phyloP scores from a whole-genome alignment of 2,113 vertebrate species.

The Strix uralensis region DNA sequence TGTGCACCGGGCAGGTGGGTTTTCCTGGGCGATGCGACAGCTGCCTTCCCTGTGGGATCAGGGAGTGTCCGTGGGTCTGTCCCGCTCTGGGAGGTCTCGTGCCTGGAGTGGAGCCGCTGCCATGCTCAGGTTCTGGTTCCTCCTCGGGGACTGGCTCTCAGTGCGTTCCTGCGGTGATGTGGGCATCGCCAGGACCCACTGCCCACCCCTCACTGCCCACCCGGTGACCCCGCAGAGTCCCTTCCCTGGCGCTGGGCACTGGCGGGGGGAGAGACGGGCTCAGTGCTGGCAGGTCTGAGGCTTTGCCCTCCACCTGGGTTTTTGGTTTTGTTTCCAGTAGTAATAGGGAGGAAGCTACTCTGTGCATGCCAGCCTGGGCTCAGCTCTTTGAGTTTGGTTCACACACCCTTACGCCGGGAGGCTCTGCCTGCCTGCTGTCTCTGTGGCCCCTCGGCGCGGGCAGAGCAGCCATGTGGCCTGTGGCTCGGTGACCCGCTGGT shows the following conservation, averaged over 20 bases:
- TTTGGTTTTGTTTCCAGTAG: background rate
- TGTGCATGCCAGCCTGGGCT: background rate
- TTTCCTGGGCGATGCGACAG: accelerated
- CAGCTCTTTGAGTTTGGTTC: background rate
- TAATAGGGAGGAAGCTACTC: too few relatives aligned
- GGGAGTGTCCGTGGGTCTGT: background rate
- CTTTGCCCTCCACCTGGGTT: background rate
- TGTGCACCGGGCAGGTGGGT: background rate
- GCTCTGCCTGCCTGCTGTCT: background rate
- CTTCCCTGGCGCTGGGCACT: background rate
- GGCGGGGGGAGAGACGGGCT: background rate
- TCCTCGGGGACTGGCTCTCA: background rate
- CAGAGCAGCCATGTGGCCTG: background rate
- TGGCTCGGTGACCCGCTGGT: background rate
- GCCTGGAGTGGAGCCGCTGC: accelerated
- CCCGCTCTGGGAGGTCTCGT: background rate
- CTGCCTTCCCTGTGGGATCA: background rate
- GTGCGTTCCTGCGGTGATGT: accelerated
- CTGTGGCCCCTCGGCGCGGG: background rate
- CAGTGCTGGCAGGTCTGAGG: background rate
- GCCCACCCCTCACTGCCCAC: background rate
- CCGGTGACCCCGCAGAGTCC: background rate
- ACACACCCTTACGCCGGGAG: accelerated
- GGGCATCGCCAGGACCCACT: accelerated
- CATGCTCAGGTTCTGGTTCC: background rate